phyloP scores from a whole-genome alignment of 2,113 vertebrate species.

The Labrus mixtus region DNA sequence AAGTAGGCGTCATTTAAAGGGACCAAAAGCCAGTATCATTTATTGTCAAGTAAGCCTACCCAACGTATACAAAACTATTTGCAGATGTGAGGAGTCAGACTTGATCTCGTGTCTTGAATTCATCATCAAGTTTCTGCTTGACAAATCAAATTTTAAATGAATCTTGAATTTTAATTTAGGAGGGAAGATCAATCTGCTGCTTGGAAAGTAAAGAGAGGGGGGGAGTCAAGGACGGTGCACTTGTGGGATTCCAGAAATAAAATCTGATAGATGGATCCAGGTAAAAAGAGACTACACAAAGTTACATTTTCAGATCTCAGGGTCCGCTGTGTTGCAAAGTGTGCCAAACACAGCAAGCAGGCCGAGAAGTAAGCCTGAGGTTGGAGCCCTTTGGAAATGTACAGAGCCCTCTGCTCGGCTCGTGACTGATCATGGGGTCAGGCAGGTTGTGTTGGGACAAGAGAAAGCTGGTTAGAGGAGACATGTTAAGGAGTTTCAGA shows the following conservation, averaged over 20 bases:
- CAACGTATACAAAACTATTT: too few relatives aligned
- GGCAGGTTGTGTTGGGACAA: constrained; percentile 47
- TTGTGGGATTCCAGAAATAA: neutral
- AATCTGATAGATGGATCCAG: neutral
- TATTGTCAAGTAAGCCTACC: too few relatives aligned
- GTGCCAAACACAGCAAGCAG: constrained; percentile 20
- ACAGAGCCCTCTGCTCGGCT: constrained; percentile 1
- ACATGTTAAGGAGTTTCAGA: neutral
- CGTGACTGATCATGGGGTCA: constrained; percentile 36
- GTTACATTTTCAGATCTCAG: neutral
- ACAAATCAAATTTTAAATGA: neutral
- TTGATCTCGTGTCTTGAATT: too few relatives aligned
- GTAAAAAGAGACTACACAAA: neutral
- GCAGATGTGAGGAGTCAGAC: too few relatives aligned
- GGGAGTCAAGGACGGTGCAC: neutral
- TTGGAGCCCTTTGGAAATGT: constrained; percentile 28
- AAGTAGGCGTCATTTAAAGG: too few relatives aligned
- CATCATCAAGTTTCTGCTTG: neutral
- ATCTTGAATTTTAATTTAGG: neutral
- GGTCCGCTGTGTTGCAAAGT: neutral
- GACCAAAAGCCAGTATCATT: too few relatives aligned
- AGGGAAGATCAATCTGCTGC: neutral
- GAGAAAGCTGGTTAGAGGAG: constrained; percentile 26
- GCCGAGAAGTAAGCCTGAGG: constrained; percentile 28
- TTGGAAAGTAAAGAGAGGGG: neutral